phyloP scores from a whole-genome alignment of 2,113 vertebrate genomes.

The Pimephales promelas region DNA sequence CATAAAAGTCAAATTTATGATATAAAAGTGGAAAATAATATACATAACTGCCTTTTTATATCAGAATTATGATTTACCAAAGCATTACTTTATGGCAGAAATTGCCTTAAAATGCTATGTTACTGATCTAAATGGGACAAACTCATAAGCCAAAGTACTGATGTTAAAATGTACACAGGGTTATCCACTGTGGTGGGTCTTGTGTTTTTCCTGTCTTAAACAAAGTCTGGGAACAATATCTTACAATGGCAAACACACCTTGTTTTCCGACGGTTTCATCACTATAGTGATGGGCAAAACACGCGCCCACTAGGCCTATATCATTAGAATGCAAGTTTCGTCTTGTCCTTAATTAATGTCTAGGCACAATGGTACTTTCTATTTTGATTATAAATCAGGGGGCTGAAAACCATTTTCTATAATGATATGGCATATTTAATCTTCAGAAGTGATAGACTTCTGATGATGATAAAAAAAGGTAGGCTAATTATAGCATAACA shows the following conservation, averaged over 20 bases:
- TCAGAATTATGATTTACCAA: neutral
- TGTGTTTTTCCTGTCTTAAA: neutral
- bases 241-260: conserved; percentile 36
- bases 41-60: too few relatives aligned
- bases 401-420: neutral
- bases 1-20: too few relatives aligned
- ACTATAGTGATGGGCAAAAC: conserved; percentile 28
- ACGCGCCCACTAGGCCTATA: neutral
- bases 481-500: neutral
- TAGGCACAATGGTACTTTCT: conserved; percentile 5
- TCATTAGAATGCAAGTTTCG: conserved; percentile 28
- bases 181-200: too few relatives aligned
- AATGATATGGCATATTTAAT: neutral
- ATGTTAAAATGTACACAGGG: neutral
- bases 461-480: neutral
- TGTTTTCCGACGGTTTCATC: conserved; percentile 1
- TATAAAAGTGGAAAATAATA: too few relatives aligned
- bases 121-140: neutral
- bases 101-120: neutral
- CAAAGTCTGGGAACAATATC: conserved; percentile 29
- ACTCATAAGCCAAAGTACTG: neutral
- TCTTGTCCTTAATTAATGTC: conserved; percentile 30
- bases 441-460: neutral
- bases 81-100: neutral
- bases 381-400: neutral